Percentiles rank a stretch among this genome's conserved stretches.
phyloP scores from a whole-genome alignment of 2,888 invertebrate species.

The Hoplodrina ambigua region DNA sequence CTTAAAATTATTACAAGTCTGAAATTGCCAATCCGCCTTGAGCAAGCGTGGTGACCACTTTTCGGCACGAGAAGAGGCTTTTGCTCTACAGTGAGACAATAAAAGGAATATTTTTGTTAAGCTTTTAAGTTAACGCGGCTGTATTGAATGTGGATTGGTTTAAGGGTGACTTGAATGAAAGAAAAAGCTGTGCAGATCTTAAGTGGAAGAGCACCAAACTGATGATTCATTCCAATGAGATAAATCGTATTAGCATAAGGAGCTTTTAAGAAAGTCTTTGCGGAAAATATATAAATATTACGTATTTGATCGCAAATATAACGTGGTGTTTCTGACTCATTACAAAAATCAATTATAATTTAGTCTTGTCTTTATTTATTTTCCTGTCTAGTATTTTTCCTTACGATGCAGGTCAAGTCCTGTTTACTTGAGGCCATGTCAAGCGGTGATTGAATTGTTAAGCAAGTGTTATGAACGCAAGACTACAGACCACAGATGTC shows the following conservation, averaged over 20 bases:
- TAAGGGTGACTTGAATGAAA: neutral
- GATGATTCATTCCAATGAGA: neutral
- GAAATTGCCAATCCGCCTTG: too few species aligned
- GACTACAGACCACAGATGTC: conserved; percentile 19
- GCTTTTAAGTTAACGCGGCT: neutral
- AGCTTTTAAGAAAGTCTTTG: neutral
- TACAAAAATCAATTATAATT: conserved; percentile 19
- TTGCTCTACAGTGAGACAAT: too few species aligned
- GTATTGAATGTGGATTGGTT: neutral
- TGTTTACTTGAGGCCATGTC: conserved; percentile 29
- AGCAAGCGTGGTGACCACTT: too few species aligned
- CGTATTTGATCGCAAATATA: conserved; percentile 11
- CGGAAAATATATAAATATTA: neutral
- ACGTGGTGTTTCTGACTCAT: conserved; percentile 26
- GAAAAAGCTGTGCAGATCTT: neutral
- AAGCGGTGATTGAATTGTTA: conserved; percentile 20
- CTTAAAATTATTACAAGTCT: too few species aligned
- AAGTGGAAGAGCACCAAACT: neutral
- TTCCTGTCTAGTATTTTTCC: conserved; percentile 33
- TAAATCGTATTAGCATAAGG: neutral
- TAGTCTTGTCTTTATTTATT: neutral
- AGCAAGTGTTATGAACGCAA: conserved; percentile 37
- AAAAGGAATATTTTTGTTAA: neutral
- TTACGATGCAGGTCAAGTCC: conserved; percentile 41
- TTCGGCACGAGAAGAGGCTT: too few species aligned